Conservation (phyloP, 2,113 vertebrate genomes). For the Centropus unirufus region DNA sequence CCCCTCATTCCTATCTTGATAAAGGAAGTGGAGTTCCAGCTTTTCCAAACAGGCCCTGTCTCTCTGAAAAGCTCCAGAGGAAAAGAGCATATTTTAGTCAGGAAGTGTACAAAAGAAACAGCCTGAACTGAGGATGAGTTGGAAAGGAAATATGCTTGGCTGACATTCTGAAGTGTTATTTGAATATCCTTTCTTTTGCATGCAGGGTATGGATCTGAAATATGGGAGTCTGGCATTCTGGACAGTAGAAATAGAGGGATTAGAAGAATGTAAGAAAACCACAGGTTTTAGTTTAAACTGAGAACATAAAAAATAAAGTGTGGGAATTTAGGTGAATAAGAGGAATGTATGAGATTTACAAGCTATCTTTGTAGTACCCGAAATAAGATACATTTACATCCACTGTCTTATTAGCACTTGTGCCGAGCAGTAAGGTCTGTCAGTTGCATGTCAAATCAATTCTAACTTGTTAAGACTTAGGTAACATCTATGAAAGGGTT, state of each 20-base stretch:
- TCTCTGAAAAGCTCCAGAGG: not conserved
- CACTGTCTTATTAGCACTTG: not conserved
- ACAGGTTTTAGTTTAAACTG: not conserved
- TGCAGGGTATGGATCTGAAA: not conserved
- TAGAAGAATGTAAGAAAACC: not conserved
- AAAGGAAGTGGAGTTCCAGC: not conserved
- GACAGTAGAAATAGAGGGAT: not conserved
- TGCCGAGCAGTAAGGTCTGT: not conserved
- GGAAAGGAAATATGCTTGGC: slow-evolving; percentile 31
- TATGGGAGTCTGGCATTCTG: not conserved
- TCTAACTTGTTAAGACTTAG: not conserved
- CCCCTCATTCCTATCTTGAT: not conserved
- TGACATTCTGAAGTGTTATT: slow-evolving; percentile 36
- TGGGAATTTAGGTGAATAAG: not conserved
- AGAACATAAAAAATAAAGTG: not conserved
- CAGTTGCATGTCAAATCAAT: not conserved
- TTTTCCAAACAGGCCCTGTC: not conserved
- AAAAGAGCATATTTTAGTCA: not conserved
- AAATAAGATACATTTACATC: not conserved
- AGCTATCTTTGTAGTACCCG: not conserved
- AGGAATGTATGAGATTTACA: not conserved
- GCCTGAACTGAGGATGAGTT: not conserved
- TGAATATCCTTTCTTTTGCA: slow-evolving; percentile 21
- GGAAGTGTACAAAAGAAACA: not conserved
- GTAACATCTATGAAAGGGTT: not conserved